Evolutionary conservation across 2,888 invertebrate genomes (phyloP), one percentile per base, ranked within the genome.

Genomic region (Gastrophysa polygoni): DNA sequence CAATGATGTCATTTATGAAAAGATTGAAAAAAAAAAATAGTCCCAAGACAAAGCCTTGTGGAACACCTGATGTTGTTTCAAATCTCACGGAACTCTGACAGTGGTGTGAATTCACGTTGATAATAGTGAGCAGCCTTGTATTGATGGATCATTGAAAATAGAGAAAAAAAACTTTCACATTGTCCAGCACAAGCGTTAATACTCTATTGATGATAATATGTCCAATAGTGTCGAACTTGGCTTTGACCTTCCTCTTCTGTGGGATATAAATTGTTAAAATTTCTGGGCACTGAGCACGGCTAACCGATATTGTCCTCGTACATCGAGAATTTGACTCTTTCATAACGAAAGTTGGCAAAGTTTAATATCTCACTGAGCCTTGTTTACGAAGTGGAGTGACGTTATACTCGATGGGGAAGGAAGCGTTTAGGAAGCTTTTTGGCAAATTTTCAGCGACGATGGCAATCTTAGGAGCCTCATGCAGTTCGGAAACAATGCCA

Each of bases 381-480:
- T 69, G 69, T 69, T 69, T 69, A 69, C 62, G 55, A 59, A 52
- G 20, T 55, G 63, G 52, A 57, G 67, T 70, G 68, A 70, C 38
- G 38, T 38, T 7, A 66, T 68, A 68, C 66, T 65, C 65, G 69
- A 67, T 60, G 46, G 46, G 47, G 59, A 51, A 21, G 63, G 68
- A 66, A 68, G 68, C 62, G 61, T 63, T 67, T 67, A 67, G 63
- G 64, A 70, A 69, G 61, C 66, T 68, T 68, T 65, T 65, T 59
- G 63, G 61, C 61, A 64, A 64, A 66, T 68, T 61, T 60, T 59
- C 52, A 46, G 60, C 64, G 69, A 67, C 66, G 66, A 67, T 69
- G 69, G 67, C 67, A 64, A 67, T 69, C 67, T 69, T 69, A 69
- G 66, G 64, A 61, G 64, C 66, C 67, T 54, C 52, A 59, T 56